Base-by-base conservation (phyloP, 2,888 invertebrate species). In the Scaptomyza caliginosa region DNA sequence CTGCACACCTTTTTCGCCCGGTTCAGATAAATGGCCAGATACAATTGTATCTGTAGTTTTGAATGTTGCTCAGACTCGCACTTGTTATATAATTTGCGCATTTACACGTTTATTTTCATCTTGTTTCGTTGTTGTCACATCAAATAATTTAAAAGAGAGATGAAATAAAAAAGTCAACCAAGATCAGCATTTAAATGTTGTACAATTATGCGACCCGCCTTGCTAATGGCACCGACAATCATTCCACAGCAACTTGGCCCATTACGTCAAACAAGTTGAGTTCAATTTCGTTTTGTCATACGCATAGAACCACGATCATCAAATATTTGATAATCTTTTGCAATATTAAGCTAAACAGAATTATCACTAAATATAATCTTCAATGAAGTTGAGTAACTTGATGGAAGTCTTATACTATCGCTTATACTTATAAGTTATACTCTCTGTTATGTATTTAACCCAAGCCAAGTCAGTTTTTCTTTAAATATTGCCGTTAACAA, bases 21-120 rank as follows among this genome's bases (percentile, higher is more conserved):
- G 34, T 8, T 34, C 21, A 79, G 80, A 81, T 80, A 80, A 81
- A 82, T 80, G 66, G 38, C 40, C 58, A 76, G 83, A 83, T 82
- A 83, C 81, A 83, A 83, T 82, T 82, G 81, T 82, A 72, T 78
- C 77, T 82, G 56, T 65, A 66, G 64, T 68, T 40, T 8, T 70
- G 49, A 48, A 60, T 55, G 65, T 49, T 45, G 49, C 52, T 52
- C 71, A 64, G 57, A 67, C 56, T 62, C 62, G 65, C 48, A 68
- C 66, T 67, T 62, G 67, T 80, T 80, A 81, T 73, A 72, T 79
- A 78, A 80, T 77, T 76, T 64, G 77, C 70, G 57, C 76, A 71
- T 81, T 81, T 70, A 70, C 82, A 82, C 80, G 75, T 82, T 82
- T 63, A 63, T 58, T 45, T 65, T 50, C 64, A 45, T 68, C 28